Evolutionary conservation across 2,888 invertebrate species (phyloP).

Genomic region (Lithophane leautieri): DNA sequence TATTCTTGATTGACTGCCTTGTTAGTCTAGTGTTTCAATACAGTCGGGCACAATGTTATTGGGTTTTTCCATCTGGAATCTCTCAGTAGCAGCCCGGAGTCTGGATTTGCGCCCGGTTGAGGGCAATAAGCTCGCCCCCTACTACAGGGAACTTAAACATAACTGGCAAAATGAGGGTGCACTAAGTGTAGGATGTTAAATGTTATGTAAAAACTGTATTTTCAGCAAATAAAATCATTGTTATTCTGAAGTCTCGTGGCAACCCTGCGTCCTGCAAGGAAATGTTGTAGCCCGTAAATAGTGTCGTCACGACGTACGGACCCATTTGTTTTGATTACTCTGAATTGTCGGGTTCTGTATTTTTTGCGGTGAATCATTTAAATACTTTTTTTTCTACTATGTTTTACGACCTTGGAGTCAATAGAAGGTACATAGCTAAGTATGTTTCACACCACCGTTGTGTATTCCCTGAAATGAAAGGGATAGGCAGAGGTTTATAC

Average conservation of each 20-base stretch:
- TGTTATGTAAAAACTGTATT: background rate
- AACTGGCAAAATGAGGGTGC: background rate
- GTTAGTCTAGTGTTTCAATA: too few relatives aligned
- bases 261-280: constrained; percentile 52
- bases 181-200: background rate
- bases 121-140: background rate
- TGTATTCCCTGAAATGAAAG: background rate
- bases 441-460: background rate
- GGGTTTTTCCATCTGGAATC: too few relatives aligned
- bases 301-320: constrained; percentile 67
- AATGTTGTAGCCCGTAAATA: constrained; percentile 59
- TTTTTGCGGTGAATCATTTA: constrained; percentile 34
- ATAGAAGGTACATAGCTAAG: background rate
- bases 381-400: constrained; percentile 5
- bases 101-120: background rate
- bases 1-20: too few relatives aligned
- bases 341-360: constrained; percentile 56
- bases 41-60: too few relatives aligned
- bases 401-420: constrained; percentile 22
- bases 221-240: background rate
- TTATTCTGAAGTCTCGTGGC: background rate
- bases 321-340: constrained; percentile 68
- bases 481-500: background rate
- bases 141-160: background rate
- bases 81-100: too few relatives aligned